A percentile compares a stretch with the other conserved stretches of the same genome.
Conservation (phyloP, 2,113 vertebrate species). For the Chrysochloris asiatica region DNA sequence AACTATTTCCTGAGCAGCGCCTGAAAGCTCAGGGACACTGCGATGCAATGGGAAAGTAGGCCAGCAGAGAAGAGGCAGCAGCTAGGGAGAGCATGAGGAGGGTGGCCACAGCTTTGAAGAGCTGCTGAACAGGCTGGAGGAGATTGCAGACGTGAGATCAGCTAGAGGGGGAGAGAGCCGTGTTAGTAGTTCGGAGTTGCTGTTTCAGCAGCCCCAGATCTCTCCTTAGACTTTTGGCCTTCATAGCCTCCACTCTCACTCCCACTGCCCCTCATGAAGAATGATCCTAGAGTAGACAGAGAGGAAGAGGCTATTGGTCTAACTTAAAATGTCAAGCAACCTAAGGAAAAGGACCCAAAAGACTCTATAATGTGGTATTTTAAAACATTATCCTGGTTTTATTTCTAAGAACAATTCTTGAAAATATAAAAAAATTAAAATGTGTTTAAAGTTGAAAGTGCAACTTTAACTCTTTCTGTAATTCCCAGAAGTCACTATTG, state of each 20-base stretch:
- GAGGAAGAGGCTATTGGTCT: not conserved
- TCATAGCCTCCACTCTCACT: not conserved
- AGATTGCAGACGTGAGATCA: not conserved
- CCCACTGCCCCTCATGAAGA: not conserved
- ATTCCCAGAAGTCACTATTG: not conserved
- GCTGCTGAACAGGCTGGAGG: not conserved
- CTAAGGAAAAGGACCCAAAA: not conserved
- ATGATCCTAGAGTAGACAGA: not conserved
- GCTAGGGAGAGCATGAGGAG: not conserved
- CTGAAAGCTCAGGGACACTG: not conserved
- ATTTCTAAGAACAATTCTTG: constrained; percentile 11
- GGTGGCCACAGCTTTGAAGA: not conserved
- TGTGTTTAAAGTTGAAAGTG: not conserved
- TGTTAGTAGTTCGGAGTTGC: not conserved
- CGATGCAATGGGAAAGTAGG: not conserved
- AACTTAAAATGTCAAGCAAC: not conserved
- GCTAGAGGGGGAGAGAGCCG: not conserved
- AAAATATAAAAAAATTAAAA: too few species aligned
- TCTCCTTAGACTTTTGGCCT: not conserved
- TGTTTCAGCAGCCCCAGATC: not conserved
- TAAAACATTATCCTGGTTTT: not conserved
- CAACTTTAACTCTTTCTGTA: not conserved
- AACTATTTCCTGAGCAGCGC: not conserved
- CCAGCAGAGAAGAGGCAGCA: not conserved
- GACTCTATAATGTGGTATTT: not conserved